Conservation (phyloP, 2,797 vertebrate species). For the Crypturellus tataupa region DNA sequence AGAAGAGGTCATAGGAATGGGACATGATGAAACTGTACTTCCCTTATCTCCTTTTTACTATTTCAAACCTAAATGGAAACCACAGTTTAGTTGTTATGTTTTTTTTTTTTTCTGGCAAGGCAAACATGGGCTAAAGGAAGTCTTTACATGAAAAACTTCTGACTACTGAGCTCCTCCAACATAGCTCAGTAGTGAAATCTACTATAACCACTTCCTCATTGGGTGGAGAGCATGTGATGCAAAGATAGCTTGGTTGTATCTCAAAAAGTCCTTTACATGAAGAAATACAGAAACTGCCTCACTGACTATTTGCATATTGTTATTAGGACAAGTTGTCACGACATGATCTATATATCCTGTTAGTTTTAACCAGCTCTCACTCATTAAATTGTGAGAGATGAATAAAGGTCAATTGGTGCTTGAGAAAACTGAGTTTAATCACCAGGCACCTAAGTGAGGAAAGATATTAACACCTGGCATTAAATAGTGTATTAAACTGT, state of each 20-base stretch:
- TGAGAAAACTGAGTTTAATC: conserved; percentile 68
- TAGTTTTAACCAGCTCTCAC: conserved; percentile 44
- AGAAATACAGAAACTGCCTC: neutral
- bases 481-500: conserved; percentile 59
- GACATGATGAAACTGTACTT: neutral
- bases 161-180: neutral
- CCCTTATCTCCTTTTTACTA: neutral
- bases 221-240: neutral
- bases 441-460: conserved; percentile 27
- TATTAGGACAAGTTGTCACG: neutral
- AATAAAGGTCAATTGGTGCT: conserved; percentile 65
- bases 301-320: neutral
- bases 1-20: neutral
- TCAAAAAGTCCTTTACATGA: neutral
- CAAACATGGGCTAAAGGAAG: neutral
- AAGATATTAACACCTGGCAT: conserved; percentile 59
- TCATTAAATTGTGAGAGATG: conserved; percentile 14
- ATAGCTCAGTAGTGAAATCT: neutral
- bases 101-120: neutral
- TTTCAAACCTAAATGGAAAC: neutral
- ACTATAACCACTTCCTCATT: neutral
- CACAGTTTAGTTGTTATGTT: neutral
- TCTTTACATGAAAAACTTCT: neutral
- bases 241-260: neutral
- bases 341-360: neutral